A percentile compares a stretch with the other conserved stretches of the same genome.
Evolutionary conservation across 2,888 invertebrate genomes (phyloP).

Genomic region (Tiliacea citrago): DNA sequence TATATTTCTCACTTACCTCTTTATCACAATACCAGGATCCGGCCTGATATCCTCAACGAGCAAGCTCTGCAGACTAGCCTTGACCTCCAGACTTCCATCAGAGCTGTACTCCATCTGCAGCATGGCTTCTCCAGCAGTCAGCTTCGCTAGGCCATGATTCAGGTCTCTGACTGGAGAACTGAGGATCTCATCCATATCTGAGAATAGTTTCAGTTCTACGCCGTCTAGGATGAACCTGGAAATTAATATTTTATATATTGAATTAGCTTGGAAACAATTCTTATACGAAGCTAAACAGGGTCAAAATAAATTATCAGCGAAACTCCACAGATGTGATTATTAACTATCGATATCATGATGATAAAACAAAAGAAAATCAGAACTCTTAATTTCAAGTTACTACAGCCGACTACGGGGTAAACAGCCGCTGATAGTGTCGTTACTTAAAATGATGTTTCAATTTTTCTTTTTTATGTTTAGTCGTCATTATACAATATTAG

Average conservation of each 20-base stretch:
- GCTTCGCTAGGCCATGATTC: slow-evolving; percentile 93
- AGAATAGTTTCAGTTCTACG: slow-evolving; percentile 93
- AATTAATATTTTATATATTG: neutral
- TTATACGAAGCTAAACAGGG: neutral
- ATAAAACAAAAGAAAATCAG: neutral
- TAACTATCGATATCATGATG: neutral
- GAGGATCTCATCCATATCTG: slow-evolving; percentile 93
- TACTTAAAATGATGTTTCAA: neutral
- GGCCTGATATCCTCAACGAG: slow-evolving; percentile 94
- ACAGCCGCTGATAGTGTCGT: too few species aligned
- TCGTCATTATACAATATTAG: too few species aligned
- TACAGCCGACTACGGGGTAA: too few species aligned
- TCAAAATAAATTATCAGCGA: neutral
- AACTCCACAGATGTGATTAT: neutral
- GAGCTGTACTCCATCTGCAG: slow-evolving; percentile 92
- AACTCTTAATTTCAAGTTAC: neutral
- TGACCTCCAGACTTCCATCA: slow-evolving; percentile 93
- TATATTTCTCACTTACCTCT: slow-evolving; percentile 85
- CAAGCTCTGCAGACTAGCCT: slow-evolving; percentile 93
- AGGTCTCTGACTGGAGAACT: slow-evolving; percentile 94
- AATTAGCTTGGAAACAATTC: neutral
- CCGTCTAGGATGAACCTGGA: slow-evolving; percentile 92
- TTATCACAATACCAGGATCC: slow-evolving; percentile 91
- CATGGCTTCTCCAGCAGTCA: slow-evolving; percentile 93
- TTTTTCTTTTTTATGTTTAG: neutral